phyloP scores from a whole-genome alignment of 2,888 invertebrate species.

The Hymenopus coronatus region DNA sequence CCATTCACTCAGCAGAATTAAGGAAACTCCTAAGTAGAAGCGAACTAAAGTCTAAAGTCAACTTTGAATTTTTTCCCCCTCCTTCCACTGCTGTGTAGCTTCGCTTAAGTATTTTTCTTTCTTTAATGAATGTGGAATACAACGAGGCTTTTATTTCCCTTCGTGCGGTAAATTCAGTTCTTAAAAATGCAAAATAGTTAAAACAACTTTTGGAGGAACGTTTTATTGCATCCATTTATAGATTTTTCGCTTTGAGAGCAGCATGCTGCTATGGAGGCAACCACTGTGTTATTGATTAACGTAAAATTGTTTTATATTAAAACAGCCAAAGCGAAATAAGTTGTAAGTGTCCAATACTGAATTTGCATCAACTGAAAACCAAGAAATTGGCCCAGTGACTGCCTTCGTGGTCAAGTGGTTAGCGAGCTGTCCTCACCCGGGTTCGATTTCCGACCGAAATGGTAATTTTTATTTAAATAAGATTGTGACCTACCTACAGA shows the following conservation, averaged over 20 bases:
- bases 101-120: not conserved
- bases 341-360: too few relatives aligned
- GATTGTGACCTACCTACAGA: too few relatives aligned
- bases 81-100: not conserved
- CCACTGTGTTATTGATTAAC: too few relatives aligned
- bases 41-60: conserved; percentile 2
- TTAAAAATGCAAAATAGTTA: not conserved
- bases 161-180: not conserved
- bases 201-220: not conserved
- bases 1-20: conserved; percentile 8
- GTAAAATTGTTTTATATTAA: too few relatives aligned
- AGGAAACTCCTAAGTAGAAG: conserved; percentile 10
- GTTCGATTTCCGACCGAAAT: too few relatives aligned
- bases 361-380: too few relatives aligned
- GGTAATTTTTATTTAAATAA: too few relatives aligned
- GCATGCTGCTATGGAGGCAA: too few relatives aligned
- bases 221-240: not conserved
- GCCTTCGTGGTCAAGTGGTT: too few relatives aligned
- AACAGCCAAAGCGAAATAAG: too few relatives aligned
- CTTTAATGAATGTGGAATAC: not conserved
- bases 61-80: not conserved
- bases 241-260: not conserved
- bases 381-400: too few relatives aligned
- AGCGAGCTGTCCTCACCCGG: too few relatives aligned
- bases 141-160: not conserved